A percentile compares a stretch with the other conserved stretches of the same genome.
phyloP scores from a whole-genome alignment of 1,140 invertebrate species.

The Diachasma alloeum region DNA sequence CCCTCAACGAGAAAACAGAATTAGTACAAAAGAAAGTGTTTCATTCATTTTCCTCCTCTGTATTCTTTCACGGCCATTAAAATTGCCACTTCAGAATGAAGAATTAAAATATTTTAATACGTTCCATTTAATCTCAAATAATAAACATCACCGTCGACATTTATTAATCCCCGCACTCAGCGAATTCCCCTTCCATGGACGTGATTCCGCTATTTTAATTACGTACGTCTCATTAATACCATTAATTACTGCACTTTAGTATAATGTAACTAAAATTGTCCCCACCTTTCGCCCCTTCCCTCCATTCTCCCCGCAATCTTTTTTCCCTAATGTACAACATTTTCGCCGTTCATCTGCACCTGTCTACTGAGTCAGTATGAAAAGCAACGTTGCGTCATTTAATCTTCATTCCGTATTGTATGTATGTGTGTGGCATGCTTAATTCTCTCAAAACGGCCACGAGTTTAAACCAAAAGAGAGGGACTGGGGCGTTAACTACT shows the following conservation, averaged over 20 bases:
- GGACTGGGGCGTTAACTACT: background rate
- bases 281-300: background rate
- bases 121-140: background rate
- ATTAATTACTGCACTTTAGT: background rate
- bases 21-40: too few species aligned
- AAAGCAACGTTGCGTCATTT: constrained; percentile 4
- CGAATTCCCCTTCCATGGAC: background rate
- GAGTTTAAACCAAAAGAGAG: background rate
- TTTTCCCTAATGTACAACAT: background rate
- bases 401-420: background rate
- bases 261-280: background rate
- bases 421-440: constrained; percentile 10
- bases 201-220: background rate
- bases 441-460: background rate
- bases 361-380: background rate
- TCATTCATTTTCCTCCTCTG: too few species aligned
- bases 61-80: too few species aligned
- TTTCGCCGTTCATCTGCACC: background rate
- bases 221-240: background rate
- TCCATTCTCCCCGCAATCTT: background rate
- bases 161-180: background rate
- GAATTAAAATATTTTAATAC: too few species aligned
- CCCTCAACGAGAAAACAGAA: too few species aligned
- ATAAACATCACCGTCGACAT: background rate
- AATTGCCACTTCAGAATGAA: too few species aligned